These are phyloP conservation scores for Streblospio benedicti DNA, from an alignment of 1,140 invertebrate species.

Conservation along the genomic window DNA sequence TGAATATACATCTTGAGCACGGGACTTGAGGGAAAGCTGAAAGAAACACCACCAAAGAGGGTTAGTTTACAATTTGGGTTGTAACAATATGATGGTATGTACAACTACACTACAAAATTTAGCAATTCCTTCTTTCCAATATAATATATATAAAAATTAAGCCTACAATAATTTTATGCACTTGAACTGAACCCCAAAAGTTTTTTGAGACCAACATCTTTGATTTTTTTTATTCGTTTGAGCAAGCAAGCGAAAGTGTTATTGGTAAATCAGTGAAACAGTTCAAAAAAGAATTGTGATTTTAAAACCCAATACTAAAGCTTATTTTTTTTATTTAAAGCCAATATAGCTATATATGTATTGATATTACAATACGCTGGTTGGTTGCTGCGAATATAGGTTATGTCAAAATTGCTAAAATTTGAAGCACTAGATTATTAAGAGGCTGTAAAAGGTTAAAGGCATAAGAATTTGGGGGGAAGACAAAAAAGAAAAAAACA, in stretches of 20 bases:
- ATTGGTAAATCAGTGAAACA: too few species aligned
- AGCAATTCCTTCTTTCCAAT: background rate
- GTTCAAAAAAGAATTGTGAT: too few species aligned
- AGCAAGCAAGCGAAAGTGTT: too few species aligned
- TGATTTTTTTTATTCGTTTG: too few species aligned
- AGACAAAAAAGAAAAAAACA: background rate
- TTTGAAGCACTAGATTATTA: background rate
- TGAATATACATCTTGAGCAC: conserved; percentile 82
- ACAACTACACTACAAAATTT: background rate
- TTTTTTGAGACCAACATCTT: background rate
- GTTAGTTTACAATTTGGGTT: background rate
- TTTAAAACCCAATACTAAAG: too few species aligned
- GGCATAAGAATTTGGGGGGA: background rate
- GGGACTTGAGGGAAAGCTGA: conserved; percentile 78
- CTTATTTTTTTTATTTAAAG: too few species aligned
- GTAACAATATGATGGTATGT: background rate
- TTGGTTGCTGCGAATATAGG: background rate
- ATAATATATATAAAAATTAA: background rate
- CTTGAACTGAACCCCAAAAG: background rate
- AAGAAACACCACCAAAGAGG: conserved; percentile 37
- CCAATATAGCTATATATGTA: background rate
- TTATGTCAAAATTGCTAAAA: too few species aligned
- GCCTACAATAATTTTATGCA: background rate
- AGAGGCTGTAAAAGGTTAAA: background rate
- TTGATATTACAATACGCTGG: too few species aligned